phyloP scores from a whole-genome alignment of 2,888 invertebrate species.

The Zygaena filipendulae region DNA sequence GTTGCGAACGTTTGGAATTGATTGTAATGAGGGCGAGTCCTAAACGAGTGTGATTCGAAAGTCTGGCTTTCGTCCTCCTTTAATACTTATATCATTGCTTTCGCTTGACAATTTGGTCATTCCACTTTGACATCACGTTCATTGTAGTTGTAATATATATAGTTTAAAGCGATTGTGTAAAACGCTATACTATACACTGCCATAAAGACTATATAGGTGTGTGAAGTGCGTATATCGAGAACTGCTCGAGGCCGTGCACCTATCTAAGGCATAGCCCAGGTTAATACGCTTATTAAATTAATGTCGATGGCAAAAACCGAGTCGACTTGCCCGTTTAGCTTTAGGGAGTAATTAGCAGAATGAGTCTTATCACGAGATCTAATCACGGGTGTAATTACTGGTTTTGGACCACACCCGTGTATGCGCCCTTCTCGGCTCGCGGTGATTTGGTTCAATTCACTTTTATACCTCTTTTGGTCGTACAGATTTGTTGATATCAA shows the following conservation, averaged over 20 bases:
- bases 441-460: constrained; percentile 14
- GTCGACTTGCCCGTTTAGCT: constrained; percentile 50
- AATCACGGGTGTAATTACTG: constrained; percentile 62
- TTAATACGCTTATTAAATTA: constrained; percentile 67
- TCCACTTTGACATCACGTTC: constrained; percentile 57
- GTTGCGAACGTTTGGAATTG: constrained; percentile 54
- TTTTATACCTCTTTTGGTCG: too few species aligned
- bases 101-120: constrained; percentile 58
- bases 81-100: constrained; percentile 46
- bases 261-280: constrained; percentile 58
- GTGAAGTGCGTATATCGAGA: too few species aligned
- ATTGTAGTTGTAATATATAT: too few species aligned
- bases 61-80: too few species aligned
- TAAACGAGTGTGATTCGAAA: constrained; percentile 54
- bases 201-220: too few species aligned
- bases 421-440: constrained; percentile 26
- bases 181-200: too few species aligned
- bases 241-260: constrained; percentile 41
- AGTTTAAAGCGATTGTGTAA: too few species aligned
- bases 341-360: constrained; percentile 67
- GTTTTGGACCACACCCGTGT: constrained; percentile 36
- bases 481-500: too few species aligned
- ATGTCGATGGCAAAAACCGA: constrained; percentile 61
- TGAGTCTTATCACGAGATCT: constrained; percentile 57
- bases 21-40: constrained; percentile 57